A percentile compares a stretch with the other conserved stretches of the same genome.
These are phyloP conservation scores for Cheilosia vernalis DNA, from an alignment of 2,888 invertebrate species.

Conservation along the genomic window DNA sequence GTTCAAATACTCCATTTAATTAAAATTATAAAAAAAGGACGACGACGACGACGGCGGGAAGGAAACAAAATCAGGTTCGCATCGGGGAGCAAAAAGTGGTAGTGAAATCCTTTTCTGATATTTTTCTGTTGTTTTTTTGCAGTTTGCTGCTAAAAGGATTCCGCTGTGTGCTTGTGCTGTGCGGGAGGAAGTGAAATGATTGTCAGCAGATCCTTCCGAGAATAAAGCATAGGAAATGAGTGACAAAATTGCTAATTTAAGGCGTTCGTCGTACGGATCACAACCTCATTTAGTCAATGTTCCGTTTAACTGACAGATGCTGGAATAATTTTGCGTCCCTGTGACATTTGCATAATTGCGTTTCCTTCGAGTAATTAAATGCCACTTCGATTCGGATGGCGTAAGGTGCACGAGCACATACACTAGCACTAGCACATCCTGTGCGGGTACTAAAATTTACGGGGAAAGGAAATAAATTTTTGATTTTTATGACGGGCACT, in stretches of 20 bases:
- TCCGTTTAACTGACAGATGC: slow-evolving; percentile 45
- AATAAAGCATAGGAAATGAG: not conserved
- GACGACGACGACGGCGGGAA: slow-evolving; percentile 8
- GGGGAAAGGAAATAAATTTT: slow-evolving; percentile 59
- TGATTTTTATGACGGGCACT: slow-evolving; percentile 69
- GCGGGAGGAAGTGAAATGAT: not conserved
- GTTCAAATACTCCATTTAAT: slow-evolving; percentile 74
- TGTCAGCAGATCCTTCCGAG: slow-evolving; percentile 7
- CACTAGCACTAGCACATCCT: slow-evolving; percentile 21
- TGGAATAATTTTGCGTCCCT: slow-evolving; percentile 12
- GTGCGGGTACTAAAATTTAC: slow-evolving; percentile 19
- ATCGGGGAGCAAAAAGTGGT: slow-evolving; percentile 19
- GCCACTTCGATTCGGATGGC: slow-evolving; percentile 39
- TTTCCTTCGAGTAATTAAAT: slow-evolving; percentile 58
- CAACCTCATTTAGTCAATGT: slow-evolving; percentile 51
- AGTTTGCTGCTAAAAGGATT: slow-evolving; percentile 34
- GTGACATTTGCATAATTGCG: slow-evolving; percentile 48
- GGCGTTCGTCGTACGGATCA: slow-evolving; percentile 2
- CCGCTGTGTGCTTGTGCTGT: not conserved
- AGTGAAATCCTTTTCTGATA: slow-evolving; percentile 43
- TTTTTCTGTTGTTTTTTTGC: slow-evolving; percentile 8
- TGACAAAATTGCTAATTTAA: slow-evolving; percentile 61
- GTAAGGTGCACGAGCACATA: slow-evolving; percentile 28
- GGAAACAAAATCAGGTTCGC: slow-evolving; percentile 52
- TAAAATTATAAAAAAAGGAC: slow-evolving; percentile 61